Percentiles rank a stretch among this genome's conserved stretches.
phyloP scores from a whole-genome alignment of 2,888 invertebrate genomes.

The Eristalis tenax region DNA sequence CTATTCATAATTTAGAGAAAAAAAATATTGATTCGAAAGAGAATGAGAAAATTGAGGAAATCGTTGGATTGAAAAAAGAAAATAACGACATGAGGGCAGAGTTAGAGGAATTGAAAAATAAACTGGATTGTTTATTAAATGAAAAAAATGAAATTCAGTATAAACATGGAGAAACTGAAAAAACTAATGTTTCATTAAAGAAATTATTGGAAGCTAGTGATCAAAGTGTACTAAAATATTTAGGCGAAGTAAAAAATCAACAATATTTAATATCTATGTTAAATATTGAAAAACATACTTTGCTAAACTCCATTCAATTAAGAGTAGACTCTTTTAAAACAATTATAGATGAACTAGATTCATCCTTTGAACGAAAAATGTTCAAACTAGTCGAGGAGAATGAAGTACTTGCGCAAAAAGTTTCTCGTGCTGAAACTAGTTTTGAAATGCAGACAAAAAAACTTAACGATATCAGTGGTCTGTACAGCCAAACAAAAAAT shows the following conservation, averaged over 20 bases:
- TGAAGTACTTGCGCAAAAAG: not conserved
- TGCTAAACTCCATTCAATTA: slow-evolving; percentile 18
- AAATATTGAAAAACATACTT: slow-evolving; percentile 5
- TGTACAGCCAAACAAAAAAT: not conserved
- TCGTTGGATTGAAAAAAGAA: not conserved
- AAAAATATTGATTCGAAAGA: not conserved
- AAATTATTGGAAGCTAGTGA: not conserved
- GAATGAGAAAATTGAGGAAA: not conserved
- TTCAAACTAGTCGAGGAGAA: not conserved
- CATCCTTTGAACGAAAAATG: not conserved
- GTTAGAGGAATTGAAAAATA: slow-evolving; percentile 1
- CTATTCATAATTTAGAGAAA: not conserved
- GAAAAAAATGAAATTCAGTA: slow-evolving; percentile 3
- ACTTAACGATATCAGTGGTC: not conserved
- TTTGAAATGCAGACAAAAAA: not conserved
- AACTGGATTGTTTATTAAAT: not conserved
- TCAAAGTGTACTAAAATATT: not conserved
- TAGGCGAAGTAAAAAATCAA: not conserved
- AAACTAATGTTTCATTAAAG: not conserved
- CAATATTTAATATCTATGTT: not conserved
- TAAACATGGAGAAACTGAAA: not conserved
- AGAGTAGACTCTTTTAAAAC: not conserved
- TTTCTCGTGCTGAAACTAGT: not conserved
- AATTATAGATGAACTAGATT: slow-evolving; percentile 20
- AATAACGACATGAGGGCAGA: not conserved